Base-by-base conservation (phyloP, 2,888 invertebrate genomes). In the Campoletis raptor region DNA sequence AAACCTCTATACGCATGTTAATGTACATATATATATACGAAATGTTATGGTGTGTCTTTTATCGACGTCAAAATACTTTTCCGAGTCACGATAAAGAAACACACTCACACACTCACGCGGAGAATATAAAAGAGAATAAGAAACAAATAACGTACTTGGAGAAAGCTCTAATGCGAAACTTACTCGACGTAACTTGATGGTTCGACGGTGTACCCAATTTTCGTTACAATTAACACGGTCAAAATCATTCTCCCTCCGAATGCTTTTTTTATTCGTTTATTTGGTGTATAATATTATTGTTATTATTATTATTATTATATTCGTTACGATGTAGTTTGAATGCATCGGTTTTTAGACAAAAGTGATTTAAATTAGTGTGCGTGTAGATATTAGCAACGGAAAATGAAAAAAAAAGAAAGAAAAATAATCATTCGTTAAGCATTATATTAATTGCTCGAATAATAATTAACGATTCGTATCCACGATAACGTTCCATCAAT, bases 1-100 rank as follows among this genome's bases (percentile, higher is more conserved):
- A 48, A 82, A 82, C 89, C 90, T 91, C 91, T 93, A 91, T 93
- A 92, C 92, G 92, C 92, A 93, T 93, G 94, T 92, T 94, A 94
- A 92, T 94, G 94, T 93, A 94, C 91, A 94, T 94, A 93, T 92
- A 92, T 92, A 92, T 89, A 88, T 88, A 89, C 76, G 84, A 86
- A 88, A 93, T 92, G 92, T 93, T 93, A 93, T 90, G 91, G 92
- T 92, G 91, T 93, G 91, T 93, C 93, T 92, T 93, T 93, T 93
- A 93, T 92, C 90, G 91, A 90, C 90, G 90, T 92, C 92, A 93
- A 90, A 89, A 91, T 30, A 90, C 86, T 90, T 90, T 91, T 91
- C 90, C 69, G 81, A 72, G 83, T 90, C 90, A 90, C 90, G 91
- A 45, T 54, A 74, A 37, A 78, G 52, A 61, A n/a, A 30, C 30